Evolutionary conservation across 2,888 invertebrate species (phyloP).

Genomic region (Marronus borbonicus): DNA sequence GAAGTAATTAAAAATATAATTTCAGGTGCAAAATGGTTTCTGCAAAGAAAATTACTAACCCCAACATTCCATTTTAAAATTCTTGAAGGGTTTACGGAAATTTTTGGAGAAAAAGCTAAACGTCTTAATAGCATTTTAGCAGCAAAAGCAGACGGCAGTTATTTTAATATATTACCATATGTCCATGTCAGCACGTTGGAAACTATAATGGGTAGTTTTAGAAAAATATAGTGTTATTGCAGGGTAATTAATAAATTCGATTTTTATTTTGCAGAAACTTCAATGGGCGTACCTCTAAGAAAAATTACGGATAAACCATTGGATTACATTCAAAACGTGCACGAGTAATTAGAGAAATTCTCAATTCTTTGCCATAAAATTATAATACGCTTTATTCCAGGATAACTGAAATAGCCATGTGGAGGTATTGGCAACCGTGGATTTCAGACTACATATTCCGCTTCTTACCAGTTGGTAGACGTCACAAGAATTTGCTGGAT

Average conservation of each 20-base stretch:
- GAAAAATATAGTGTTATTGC: neutral
- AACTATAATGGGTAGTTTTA: constrained; percentile 63
- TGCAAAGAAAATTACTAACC: constrained; percentile 60
- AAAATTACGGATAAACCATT: constrained; percentile 12
- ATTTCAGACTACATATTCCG: constrained; percentile 16
- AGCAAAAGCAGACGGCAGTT: constrained; percentile 58
- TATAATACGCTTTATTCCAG: neutral
- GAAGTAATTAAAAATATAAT: neutral
- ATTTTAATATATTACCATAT: constrained; percentile 62
- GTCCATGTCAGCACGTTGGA: constrained; percentile 62
- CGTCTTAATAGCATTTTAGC: constrained; percentile 56
- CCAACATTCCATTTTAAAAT: constrained; percentile 64
- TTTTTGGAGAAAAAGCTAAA: constrained; percentile 61
- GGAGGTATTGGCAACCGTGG: constrained; percentile 29
- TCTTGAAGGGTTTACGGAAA: constrained; percentile 61
- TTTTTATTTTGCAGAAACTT: constrained; percentile 51
- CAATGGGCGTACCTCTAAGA: constrained; percentile 40
- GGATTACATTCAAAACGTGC: constrained; percentile 11
- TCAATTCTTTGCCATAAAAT: neutral
- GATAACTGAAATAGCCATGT: constrained; percentile 17
- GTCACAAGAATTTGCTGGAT: constrained; percentile 16
- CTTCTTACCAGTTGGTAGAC: constrained; percentile 27
- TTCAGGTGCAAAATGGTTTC: constrained; percentile 60
- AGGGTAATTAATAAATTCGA: neutral
- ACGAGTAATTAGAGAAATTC: neutral